Evolutionary conservation across 2,888 invertebrate genomes (phyloP), one percentile per base, ranked within the genome.

Genomic region (Halictus quadricinctus): DNA sequence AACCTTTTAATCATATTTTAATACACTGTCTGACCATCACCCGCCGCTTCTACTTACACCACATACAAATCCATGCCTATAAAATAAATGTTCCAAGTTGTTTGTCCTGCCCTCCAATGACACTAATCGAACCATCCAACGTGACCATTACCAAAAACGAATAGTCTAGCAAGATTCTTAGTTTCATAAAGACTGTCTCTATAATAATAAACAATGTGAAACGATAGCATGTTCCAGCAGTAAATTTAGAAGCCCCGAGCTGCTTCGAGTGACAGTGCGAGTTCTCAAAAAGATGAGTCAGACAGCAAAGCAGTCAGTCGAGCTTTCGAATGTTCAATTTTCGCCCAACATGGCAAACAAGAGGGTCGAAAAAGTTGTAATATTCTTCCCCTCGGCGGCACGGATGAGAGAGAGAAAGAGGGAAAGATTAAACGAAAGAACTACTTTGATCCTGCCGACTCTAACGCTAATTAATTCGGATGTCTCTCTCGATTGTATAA

Each of bases 381-480:
- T 74, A 60, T 25, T 15, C 50, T 25, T 15, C 7, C 43, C 36
- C 18, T 1, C 29, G 58, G 54, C 54, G 54, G 54, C 10, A 58
- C 15, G 29, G 36, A 15, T 8, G 48, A 48, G 58, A 29, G 73
- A 81, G 64, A 36, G 36, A 36, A 1, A 36, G 48, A 48, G 58
- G n/a, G 73, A 78, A 54, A 70, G 81, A 50, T 54, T n/a, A 36
- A 25, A 43, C 29, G 18, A 36, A 18, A 18, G 36, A 1, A 36
- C 66, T 18, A 25, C 83, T 76, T 76, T 72, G 80, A 64, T 1
- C 21, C 8, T 10, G 13, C 43, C 72, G 60, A 70, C 46, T 41
- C 81, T 54, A 21, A n/a, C 21, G 41, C 81, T 81, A 84, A 84
- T 84, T 81, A 74, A 81, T 78, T 77, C 64, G 18, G 81, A 77